A percentile compares a stretch with the other conserved stretches of the same genome.
phyloP scores from a whole-genome alignment of 2,113 vertebrate genomes.

The Hylia prasina region DNA sequence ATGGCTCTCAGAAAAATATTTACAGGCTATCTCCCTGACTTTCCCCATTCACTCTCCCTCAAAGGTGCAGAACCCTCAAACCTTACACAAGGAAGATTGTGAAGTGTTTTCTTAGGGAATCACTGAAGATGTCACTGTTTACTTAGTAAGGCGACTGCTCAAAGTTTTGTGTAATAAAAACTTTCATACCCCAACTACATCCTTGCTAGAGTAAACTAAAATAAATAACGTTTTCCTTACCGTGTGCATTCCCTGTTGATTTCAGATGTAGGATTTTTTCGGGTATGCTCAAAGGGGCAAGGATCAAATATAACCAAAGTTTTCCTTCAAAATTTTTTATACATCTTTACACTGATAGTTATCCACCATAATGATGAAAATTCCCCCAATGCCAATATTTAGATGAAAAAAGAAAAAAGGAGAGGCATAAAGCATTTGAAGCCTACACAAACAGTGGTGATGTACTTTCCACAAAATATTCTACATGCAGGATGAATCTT shows the following conservation, averaged over 20 bases:
- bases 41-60: neutral
- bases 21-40: neutral
- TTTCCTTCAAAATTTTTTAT: neutral
- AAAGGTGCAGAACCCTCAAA: neutral
- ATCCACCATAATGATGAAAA: neutral
- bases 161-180: neutral
- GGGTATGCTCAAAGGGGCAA: neutral
- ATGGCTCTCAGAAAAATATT: neutral
- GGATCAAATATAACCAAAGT: neutral
- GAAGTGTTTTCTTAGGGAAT: neutral
- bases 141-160: neutral
- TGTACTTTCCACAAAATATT: neutral
- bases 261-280: neutral
- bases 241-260: neutral
- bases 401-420: neutral
- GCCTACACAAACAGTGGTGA: neutral
- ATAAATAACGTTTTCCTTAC: neutral
- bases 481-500: neutral
- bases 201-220: neutral
- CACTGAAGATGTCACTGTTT: neutral
- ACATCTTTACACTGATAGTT: neutral
- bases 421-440: neutral
- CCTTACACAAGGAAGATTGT: accelerated
- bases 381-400: neutral
- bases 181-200: neutral